These are phyloP conservation scores for Falcunculus frontatus DNA, from an alignment of 2,113 vertebrate species.

Conservation along the genomic window DNA sequence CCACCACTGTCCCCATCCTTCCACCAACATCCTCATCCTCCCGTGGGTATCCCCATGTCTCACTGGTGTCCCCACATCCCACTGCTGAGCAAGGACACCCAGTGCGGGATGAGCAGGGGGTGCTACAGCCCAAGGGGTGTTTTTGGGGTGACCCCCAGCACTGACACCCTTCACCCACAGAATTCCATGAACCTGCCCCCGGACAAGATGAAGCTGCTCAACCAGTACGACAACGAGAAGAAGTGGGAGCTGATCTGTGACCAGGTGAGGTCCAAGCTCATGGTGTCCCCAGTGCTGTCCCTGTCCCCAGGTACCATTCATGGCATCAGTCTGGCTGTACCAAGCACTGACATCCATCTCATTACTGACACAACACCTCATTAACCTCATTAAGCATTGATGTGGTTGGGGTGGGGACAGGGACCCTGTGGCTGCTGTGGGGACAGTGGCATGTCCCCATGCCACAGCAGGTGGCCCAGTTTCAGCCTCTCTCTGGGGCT, in stretches of 20 bases:
- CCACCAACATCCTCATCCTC: not conserved
- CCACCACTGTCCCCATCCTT: not conserved
- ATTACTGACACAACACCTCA: not conserved
- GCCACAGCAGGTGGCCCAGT: not conserved
- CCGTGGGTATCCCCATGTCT: not conserved
- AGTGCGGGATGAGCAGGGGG: not conserved
- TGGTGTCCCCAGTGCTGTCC: fast-evolving
- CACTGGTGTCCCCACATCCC: not conserved
- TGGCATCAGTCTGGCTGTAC: fast-evolving
- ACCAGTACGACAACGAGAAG: constrained; percentile 93
- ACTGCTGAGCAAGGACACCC: not conserved
- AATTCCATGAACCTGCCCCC: constrained; percentile 95
- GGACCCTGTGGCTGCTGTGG: not conserved
- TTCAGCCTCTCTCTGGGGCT: not conserved
- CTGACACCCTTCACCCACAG: constrained; percentile 63
- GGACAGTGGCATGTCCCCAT: not conserved
- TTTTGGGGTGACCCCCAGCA: not conserved
- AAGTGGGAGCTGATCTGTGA: constrained; percentile 97
- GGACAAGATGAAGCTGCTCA: constrained; percentile 89
- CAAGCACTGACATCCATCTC: not conserved
- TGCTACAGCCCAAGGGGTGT: not conserved
- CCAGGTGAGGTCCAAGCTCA: constrained; percentile 72
- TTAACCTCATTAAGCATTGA: not conserved
- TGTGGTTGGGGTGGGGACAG: not conserved
- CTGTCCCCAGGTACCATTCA: not conserved